Evolutionary conservation across 2,797 vertebrate genomes (phyloP), one percentile per base, ranked within the genome.

Genomic region (Eospalax fontanierii): DNA sequence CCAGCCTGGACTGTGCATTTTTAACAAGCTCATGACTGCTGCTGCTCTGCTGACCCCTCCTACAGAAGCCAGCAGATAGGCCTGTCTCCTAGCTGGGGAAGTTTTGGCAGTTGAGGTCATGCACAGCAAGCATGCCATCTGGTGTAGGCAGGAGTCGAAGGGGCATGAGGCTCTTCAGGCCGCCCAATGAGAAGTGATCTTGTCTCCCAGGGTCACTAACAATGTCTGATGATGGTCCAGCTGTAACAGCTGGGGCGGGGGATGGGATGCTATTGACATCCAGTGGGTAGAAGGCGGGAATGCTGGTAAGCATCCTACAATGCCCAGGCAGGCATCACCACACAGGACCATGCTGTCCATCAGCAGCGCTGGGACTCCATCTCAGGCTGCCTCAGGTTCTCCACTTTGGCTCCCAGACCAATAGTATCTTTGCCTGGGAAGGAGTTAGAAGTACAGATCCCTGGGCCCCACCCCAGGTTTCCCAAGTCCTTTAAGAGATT

Each of bases 281-380:
- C 10, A 4, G 15, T 18, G 46, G 68, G 65, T 3, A 1, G 46
- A 61, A 65, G 22, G 33, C 66, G 35, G 59, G 50, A 54, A 54
- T 54, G 50, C 50, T 54, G 50, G 4, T 50, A 68, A 50, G 43
- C 43, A 46, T 46, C 63, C 63, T 40, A 3, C 10, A n/a, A 40
- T 0, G 28, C 33, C 4, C 1, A 1, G 89, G 61, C 2, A 24
- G 46, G 38, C 43, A 6, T 22, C 2, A 38, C n/a, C 14, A 19
- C 16, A 12, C 0, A 38, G 43, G 61, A 9, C 8, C 33, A 15
- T 0, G 15, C 4, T 6, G 40, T 6, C 68, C 66, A 0, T 2
- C 22, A 4, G 19, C 12, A 68, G 40, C 1, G 38, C 63, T 3
- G 50, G 24, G 22, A 4, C 10, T 9, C 2, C 12, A 3, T 50